Base-by-base conservation (phyloP, 2,888 invertebrate genomes). In the Craniophora ligustri region DNA sequence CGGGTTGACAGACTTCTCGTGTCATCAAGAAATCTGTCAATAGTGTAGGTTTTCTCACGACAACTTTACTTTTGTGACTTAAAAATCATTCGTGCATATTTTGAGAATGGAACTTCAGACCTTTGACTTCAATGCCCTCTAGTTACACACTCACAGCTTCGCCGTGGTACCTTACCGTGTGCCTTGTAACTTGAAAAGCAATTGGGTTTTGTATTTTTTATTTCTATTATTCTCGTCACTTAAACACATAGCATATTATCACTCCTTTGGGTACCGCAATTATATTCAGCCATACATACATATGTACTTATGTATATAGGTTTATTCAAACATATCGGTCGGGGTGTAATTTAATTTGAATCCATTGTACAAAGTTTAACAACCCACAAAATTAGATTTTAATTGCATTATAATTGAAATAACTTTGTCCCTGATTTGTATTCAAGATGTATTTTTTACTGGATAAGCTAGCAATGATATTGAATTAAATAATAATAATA, bases 371-470 rank as follows among this genome's bases (percentile, higher is more conserved):
- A 60, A 71, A 77, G 73, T 75, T 79, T 71, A 72, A 75, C 73
- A 72, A 70, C 72, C 76, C 70, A 68, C 70, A 57, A 79, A 84
- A 84, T 84, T 78, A 67, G 73, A 76, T 75, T 83, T 81, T 78
- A 81, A 83, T 82, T 82, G 72, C 71, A 78, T 77, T 81, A 76
- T 79, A 81, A 84, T 81, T 82, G 82, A 79, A 83, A 82, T 79
- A 79, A 84, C 80, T 82, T 82, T 70, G 72, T 74, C 72, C 69
- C 50, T 48, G 64, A 69, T 72, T 74, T 42, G 63, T 38, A 44
- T 40, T 61, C 31, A 0, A 23, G 67, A 76, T 59, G 14, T 39
- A 5, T 8, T 31, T 8, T 44, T 5, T 45, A 42, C 75, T 75
- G 18, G 75, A 76, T 62, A 45, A 8, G 64, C n/a, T 34, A 35